Percentiles rank a stretch among this genome's conserved stretches.
These are phyloP conservation scores for Pitangus sulphuratus DNA, from an alignment of 2,797 vertebrate genomes.

Conservation along the genomic window DNA sequence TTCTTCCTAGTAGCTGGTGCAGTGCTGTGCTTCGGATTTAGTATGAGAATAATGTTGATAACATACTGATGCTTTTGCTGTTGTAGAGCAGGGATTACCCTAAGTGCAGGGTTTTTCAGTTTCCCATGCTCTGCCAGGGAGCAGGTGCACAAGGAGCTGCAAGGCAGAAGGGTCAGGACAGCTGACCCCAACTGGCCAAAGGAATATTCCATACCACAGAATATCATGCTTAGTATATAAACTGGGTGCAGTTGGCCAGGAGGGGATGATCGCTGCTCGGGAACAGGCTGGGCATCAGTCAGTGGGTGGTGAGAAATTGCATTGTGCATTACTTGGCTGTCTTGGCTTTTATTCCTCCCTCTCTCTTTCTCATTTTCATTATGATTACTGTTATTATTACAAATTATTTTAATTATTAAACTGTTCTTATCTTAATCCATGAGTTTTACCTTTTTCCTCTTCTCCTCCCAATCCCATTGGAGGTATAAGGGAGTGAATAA, in stretches of 20 bases:
- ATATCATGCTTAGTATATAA: not conserved
- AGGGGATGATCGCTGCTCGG: not conserved
- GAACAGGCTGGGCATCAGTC: no score
- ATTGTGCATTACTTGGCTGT: not conserved
- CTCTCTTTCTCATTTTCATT: not conserved
- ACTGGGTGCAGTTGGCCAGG: not conserved
- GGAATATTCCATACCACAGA: not conserved
- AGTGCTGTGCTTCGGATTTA: not conserved
- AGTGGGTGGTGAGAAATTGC: not conserved
- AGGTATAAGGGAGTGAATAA: not conserved
- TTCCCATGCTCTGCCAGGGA: not conserved
- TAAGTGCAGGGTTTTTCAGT: not conserved
- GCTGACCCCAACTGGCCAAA: not conserved
- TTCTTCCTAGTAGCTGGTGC: not conserved
- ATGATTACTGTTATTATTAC: not conserved
- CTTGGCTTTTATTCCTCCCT: not conserved
- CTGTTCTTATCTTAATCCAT: not conserved
- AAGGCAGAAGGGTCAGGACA: not conserved
- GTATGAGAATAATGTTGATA: not conserved
- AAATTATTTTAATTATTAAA: not conserved
- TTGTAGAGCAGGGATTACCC: not conserved
- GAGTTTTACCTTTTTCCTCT: not conserved
- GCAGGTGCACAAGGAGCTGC: not conserved
- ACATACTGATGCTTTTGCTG: not conserved
- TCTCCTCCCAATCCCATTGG: not conserved